Percentiles rank a stretch among this genome's conserved stretches.
phyloP scores from a whole-genome alignment of 2,113 vertebrate species.

The Scalopus aquaticus region DNA sequence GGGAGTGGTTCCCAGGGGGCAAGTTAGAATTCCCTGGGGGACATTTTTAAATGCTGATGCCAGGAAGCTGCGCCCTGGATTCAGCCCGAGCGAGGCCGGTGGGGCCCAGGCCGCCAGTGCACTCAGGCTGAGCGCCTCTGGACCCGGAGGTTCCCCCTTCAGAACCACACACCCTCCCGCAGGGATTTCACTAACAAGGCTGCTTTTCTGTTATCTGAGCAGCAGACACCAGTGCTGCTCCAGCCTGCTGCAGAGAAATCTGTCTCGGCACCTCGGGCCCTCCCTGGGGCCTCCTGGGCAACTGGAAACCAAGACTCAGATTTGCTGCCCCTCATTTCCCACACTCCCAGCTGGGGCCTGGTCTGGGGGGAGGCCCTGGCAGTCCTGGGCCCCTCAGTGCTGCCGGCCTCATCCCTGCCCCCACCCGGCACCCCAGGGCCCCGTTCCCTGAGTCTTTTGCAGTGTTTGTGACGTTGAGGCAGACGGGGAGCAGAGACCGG shows the following conservation, averaged over 20 bases:
- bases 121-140: background rate
- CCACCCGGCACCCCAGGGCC: fast-evolving
- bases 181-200: too few species aligned
- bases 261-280: too few species aligned
- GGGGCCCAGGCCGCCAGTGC: background rate
- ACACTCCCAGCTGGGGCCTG: background rate
- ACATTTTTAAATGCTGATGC: too few species aligned
- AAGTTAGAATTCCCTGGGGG: background rate
- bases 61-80: too few species aligned
- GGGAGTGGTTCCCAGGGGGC: background rate
- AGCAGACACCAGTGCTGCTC: background rate
- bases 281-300: background rate
- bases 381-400: too few species aligned
- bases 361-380: too few species aligned
- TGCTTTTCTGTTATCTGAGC: too few species aligned
- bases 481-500: background rate
- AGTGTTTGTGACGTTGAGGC: background rate
- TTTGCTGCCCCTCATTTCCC: background rate
- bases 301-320: background rate
- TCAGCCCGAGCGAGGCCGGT: background rate
- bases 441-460: background rate
- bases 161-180: too few species aligned
- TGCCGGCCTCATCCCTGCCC: background rate
- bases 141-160: background rate
- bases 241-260: background rate